Base-by-base conservation (phyloP, 2,113 vertebrate genomes). In the Zeus faber region DNA sequence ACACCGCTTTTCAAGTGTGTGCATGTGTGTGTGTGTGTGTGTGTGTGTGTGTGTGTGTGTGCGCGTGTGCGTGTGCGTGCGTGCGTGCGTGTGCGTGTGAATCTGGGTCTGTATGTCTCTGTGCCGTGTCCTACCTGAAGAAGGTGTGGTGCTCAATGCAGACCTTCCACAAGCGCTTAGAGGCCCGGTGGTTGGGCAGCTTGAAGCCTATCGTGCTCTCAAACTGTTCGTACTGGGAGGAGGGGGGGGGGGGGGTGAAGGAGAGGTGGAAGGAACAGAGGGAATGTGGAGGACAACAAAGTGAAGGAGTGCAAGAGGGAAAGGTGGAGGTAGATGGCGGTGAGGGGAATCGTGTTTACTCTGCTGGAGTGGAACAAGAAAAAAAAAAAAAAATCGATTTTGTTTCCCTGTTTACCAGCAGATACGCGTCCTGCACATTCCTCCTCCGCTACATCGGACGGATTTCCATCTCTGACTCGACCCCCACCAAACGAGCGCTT, bases 131-230 rank as follows among this genome's bases (percentile, higher is more conserved):
- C 80, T 89, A 99, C 97, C 97, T 96, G 92, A 99, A 99, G 85
- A 99, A 99, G 3, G 97, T 99, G 85, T 99, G 97, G 74, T 99
- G 95, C 75, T 99, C 97, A 56, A 99, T 98, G 95, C 97, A 99
- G 89, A 99, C 97, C 80, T 99, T 99, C 97, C 97, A 99, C 76
- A 99, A 86, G 65, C 97, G 91, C 88, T 99, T 99, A 54, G 97
- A 97, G 0, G 97, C 97, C 70, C 96, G 92, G 70, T 99, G 97
- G 86, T 99, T 98, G 60, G 97, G 97, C 74, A 99, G 91, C 86
- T 99, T 99, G 89, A 99, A 99, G 86, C 97, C 97, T 74, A 99
- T 99, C 62, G 97, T 99, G 88, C 97, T 99, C 85, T 99, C 97
- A 85, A 99, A 99, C 86, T 99, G 97, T 77, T 99, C 97, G 0